Evolutionary conservation across 1,140 invertebrate genomes (phyloP).

Genomic region (Whitmania pigra): DNA sequence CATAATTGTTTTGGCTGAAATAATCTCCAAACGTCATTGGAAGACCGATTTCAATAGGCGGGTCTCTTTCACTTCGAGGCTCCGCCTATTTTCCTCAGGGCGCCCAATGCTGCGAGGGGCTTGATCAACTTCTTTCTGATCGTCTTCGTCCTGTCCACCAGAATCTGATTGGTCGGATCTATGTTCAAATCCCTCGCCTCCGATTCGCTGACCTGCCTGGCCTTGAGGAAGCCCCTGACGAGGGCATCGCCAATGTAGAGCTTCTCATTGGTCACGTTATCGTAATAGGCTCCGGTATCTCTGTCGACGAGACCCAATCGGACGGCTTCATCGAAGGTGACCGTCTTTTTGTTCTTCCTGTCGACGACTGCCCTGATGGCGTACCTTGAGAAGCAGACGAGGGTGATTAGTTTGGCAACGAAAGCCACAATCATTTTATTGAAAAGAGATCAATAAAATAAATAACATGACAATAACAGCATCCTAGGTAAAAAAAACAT

Average conservation of each 20-base stretch:
- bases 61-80: too few species aligned
- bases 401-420: not conserved
- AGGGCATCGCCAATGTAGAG: conserved; percentile 25
- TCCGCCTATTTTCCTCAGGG: conserved; percentile 18
- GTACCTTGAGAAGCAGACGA: conserved; percentile 33
- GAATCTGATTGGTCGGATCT: conserved; percentile 36
- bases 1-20: too few species aligned
- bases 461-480: too few species aligned
- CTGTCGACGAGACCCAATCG: conserved; percentile 31
- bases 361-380: conserved; percentile 38
- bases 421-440: not conserved
- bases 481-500: too few species aligned
- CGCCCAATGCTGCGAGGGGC: conserved; percentile 15
- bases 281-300: conserved; percentile 31
- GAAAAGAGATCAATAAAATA: too few species aligned
- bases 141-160: conserved; percentile 29
- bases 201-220: conserved; percentile 27
- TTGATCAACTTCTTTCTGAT: conserved; percentile 18
- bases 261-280: conserved; percentile 24
- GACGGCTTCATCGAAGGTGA: conserved; percentile 26
- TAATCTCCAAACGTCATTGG: too few species aligned
- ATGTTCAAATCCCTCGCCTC: conserved; percentile 36
- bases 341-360: conserved; percentile 31
- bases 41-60: too few species aligned
- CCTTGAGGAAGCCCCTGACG: conserved; percentile 24